Evolutionary conservation across 2,113 vertebrate genomes (phyloP).

Genomic region (Trematocara nigrifrons): DNA sequence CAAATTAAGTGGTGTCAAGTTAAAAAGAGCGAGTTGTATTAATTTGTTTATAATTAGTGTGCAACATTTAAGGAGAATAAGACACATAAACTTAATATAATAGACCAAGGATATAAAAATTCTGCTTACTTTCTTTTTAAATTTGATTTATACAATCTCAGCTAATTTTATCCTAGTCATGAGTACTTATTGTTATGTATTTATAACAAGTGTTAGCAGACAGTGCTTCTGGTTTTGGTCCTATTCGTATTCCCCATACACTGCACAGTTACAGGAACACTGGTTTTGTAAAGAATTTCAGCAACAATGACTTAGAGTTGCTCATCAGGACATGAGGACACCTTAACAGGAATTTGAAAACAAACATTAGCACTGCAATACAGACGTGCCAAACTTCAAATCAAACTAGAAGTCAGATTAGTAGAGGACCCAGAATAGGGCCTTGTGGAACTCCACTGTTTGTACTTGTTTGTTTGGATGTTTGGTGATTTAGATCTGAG

Average conservation of each 20-base stretch:
- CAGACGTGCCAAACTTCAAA: background rate
- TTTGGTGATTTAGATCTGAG: background rate
- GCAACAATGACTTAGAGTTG: background rate
- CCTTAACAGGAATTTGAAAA: background rate
- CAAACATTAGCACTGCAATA: background rate
- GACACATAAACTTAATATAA: fast-evolving
- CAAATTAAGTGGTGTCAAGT: background rate
- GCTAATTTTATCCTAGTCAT: background rate
- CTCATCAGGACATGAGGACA: background rate
- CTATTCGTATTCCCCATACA: fast-evolving
- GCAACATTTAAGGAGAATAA: background rate
- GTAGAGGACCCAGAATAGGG: background rate
- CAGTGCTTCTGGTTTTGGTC: background rate
- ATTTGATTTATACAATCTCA: background rate
- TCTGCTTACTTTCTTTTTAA: background rate
- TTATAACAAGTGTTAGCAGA: background rate
- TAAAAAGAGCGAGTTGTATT: background rate
- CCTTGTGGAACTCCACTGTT: background rate
- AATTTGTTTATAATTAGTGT: background rate
- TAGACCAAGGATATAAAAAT: background rate
- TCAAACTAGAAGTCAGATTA: background rate
- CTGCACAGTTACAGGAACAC: background rate
- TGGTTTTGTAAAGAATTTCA: background rate
- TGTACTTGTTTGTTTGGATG: background rate
- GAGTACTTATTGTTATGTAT: background rate